These are phyloP conservation scores for Hyposoter dolosus DNA, from an alignment of 2,888 invertebrate genomes.

Conservation along the genomic window DNA sequence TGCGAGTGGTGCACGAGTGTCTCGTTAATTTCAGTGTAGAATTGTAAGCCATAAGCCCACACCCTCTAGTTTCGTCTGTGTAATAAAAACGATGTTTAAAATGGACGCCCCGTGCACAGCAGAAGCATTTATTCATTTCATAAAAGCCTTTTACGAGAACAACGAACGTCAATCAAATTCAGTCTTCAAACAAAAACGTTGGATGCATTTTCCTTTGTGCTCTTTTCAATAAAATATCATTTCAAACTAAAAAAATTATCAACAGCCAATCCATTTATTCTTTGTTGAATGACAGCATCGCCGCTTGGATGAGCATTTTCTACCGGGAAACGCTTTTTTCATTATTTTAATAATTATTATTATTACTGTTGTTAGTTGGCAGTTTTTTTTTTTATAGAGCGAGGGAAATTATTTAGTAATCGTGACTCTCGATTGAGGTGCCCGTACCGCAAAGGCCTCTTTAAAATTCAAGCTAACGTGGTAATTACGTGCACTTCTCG, in stretches of 20 bases:
- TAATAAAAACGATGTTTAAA: slow-evolving; percentile 17
- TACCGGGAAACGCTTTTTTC: background rate
- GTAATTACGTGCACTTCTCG: slow-evolving; percentile 22
- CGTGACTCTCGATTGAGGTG: background rate
- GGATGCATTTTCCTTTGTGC: background rate
- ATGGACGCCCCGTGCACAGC: background rate
- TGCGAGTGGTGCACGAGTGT: slow-evolving; percentile 31
- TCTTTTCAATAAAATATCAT: background rate
- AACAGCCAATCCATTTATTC: background rate
- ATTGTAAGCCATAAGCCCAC: slow-evolving; percentile 42
- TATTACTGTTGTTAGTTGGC: background rate
- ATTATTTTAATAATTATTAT: background rate
- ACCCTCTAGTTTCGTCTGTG: slow-evolving; percentile 3
- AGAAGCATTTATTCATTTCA: slow-evolving; percentile 19
- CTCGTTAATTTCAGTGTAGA: slow-evolving; percentile 57
- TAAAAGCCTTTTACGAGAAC: background rate
- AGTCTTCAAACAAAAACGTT: background rate
- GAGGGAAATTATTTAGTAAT: background rate
- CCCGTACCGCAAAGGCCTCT: slow-evolving; percentile 12
- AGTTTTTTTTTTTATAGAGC: background rate
- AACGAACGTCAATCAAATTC: slow-evolving; percentile 10
- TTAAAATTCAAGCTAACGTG: slow-evolving; percentile 19
- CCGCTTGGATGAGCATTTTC: background rate
- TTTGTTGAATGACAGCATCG: background rate
- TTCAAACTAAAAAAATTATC: background rate